phyloP scores from a whole-genome alignment of 1,140 invertebrate genomes.

The Hycleus phaleratus region DNA sequence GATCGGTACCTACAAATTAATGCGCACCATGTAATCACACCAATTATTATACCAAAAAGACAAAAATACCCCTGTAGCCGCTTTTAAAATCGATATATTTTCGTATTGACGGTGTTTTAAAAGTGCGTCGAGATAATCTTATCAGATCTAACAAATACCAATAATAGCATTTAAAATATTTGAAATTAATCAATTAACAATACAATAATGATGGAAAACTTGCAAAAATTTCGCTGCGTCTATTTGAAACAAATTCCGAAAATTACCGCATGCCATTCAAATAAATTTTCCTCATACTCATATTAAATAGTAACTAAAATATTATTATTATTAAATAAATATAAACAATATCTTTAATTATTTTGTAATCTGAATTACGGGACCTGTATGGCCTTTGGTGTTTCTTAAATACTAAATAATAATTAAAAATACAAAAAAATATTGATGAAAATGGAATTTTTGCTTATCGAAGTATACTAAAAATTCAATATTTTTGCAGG shows the following conservation, averaged over 20 bases:
- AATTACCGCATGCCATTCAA: slow-evolving; percentile 9
- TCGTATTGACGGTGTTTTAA: slow-evolving; percentile 32
- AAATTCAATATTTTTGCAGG: slow-evolving; percentile 34
- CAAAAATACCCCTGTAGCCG: slow-evolving; percentile 18
- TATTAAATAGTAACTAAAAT: neutral
- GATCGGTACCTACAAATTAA: slow-evolving; percentile 19
- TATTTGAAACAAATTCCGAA: slow-evolving; percentile 9
- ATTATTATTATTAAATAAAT: neutral
- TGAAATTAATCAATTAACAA: neutral
- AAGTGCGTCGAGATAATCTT: slow-evolving; percentile 41
- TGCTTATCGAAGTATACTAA: slow-evolving; percentile 31
- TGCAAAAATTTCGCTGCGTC: slow-evolving; percentile 7
- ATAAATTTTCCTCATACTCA: neutral
- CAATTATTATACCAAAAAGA: slow-evolving; percentile 10
- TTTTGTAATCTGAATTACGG: slow-evolving; percentile 22
- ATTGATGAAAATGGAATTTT: slow-evolving; percentile 15
- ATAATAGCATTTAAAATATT: slow-evolving; percentile 5
- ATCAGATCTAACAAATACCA: slow-evolving; percentile 7
- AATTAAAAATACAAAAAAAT: neutral
- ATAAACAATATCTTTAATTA: neutral
- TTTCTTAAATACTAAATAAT: slow-evolving; percentile 17
- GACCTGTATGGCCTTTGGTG: slow-evolving; percentile 22
- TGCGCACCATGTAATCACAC: slow-evolving; percentile 31
- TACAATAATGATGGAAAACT: neutral
- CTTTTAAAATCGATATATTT: slow-evolving; percentile 34